Evolutionary conservation across 35 echinoderm and acorn worm species (phyloP), one percentile per base, ranked within the genome.

Genomic region (Amphiura filiformis): DNA sequence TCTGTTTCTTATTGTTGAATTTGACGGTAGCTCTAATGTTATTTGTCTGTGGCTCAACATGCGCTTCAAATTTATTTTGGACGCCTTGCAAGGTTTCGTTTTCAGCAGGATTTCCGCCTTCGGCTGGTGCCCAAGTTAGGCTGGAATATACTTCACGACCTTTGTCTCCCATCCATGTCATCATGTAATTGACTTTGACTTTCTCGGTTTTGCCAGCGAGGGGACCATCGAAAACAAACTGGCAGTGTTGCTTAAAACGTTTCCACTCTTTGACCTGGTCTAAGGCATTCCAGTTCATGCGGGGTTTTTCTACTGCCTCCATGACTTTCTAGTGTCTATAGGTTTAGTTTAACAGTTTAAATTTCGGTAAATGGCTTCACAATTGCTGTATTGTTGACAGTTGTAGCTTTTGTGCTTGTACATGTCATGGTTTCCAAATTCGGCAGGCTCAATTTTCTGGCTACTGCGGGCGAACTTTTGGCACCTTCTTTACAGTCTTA

Each of bases 21-120:
- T 85, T 91, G 44, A 86, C 89, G 14, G 89, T 78, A 38, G 90
- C 90, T 52, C 94, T 79, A 57, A 91, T 95, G 80, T 93, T 80
- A 39, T 93, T 89, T 32, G 77, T 77, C 32, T 89, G 84, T n/a
- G 92, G 84, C 28, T 65, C 76, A 0, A 89, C 80, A 76, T 89
- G 89, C 0, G 20, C 57, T 15, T 86, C 84, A 81, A 81, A 81
- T 82, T 92, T 86, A 35, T 11, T 42, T n/a, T 92, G 87, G 0
- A 91, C 89, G 0, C 78, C 90, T 30, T 15, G 11, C 2, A 70
- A 23, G 7, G 61, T 70, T 32, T 56, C 76, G 12, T 40, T 4
- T 56, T 78, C 76, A 2, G 39, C 37, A 5, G 37, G 36, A 3
- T 79, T 7, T 15, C 30, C 31, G 3, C 5, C 81, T n/a, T 15